Conservation (phyloP, 1,140 invertebrate genomes). For the Leptinotarsa texana region DNA sequence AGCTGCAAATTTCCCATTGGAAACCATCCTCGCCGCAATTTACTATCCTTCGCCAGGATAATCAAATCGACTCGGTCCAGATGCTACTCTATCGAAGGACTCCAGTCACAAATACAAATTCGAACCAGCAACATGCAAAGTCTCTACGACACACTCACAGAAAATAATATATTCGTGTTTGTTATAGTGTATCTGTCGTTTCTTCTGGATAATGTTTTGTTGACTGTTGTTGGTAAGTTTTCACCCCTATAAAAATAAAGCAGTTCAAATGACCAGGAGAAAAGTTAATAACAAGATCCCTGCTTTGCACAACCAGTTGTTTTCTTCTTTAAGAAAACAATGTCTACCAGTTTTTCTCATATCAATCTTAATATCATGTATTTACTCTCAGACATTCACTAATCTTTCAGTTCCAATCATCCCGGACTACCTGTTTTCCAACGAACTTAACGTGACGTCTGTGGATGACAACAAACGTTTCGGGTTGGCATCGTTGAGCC, state of each 20-base stretch:
- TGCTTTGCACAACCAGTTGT: too few relatives aligned
- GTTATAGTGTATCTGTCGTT: constrained; percentile 69
- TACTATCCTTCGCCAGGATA: constrained; percentile 32
- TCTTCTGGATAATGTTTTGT: constrained; percentile 75
- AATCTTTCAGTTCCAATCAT: constrained; percentile 78
- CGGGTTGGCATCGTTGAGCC: constrained; percentile 47
- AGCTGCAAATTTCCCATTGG: constrained; percentile 50
- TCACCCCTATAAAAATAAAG: background rate
- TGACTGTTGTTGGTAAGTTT: constrained; percentile 77
- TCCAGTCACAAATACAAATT: constrained; percentile 13
- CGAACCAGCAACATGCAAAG: constrained; percentile 24
- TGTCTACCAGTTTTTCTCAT: too few relatives aligned
- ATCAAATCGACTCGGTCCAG: constrained; percentile 29
- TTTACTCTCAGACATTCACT: too few relatives aligned
- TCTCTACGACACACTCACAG: constrained; percentile 35
- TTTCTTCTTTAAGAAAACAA: too few relatives aligned
- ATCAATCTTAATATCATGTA: too few relatives aligned
- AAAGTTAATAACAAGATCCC: too few relatives aligned
- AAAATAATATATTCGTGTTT: constrained; percentile 57
- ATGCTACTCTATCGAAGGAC: constrained; percentile 29
- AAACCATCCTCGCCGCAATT: constrained; percentile 39
- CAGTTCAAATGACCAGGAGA: background rate
- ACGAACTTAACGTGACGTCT: constrained; percentile 54
- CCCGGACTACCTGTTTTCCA: constrained; percentile 75
- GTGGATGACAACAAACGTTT: constrained; percentile 22